Evolutionary conservation across 1,140 invertebrate genomes (phyloP).

Genomic region (Trachelipus rathkii): DNA sequence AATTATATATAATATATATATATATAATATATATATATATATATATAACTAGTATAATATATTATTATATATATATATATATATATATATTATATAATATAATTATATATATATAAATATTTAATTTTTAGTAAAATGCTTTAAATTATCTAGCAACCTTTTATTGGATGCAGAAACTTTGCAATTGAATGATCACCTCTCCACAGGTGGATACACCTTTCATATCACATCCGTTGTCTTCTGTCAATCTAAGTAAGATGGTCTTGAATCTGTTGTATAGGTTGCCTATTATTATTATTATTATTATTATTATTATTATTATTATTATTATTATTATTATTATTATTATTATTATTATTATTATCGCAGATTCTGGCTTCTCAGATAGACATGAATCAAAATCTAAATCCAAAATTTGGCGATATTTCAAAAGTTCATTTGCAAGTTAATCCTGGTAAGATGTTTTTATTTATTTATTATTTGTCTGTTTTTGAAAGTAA

Average conservation of each 20-base stretch:
- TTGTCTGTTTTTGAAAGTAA: too few species aligned
- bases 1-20: not conserved
- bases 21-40: not conserved
- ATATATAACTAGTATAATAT: too few species aligned
- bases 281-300: too few species aligned
- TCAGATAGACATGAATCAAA: not conserved
- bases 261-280: too few species aligned
- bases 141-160: constrained; percentile 19
- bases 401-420: not conserved
- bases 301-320: too few species aligned
- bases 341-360: too few species aligned
- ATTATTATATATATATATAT: too few species aligned
- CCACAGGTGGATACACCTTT: constrained; percentile 24
- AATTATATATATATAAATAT: too few species aligned
- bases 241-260: constrained; percentile 19
- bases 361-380: too few species aligned
- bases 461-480: too few species aligned
- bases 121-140: constrained; percentile 22
- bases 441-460: not conserved
- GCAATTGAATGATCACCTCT: constrained; percentile 23
- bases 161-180: constrained; percentile 26
- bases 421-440: not conserved
- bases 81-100: too few species aligned
- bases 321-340: too few species aligned
- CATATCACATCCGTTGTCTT: constrained; percentile 25